Conservation (phyloP, 2,113 vertebrate genomes). For the Proteles cristata region DNA sequence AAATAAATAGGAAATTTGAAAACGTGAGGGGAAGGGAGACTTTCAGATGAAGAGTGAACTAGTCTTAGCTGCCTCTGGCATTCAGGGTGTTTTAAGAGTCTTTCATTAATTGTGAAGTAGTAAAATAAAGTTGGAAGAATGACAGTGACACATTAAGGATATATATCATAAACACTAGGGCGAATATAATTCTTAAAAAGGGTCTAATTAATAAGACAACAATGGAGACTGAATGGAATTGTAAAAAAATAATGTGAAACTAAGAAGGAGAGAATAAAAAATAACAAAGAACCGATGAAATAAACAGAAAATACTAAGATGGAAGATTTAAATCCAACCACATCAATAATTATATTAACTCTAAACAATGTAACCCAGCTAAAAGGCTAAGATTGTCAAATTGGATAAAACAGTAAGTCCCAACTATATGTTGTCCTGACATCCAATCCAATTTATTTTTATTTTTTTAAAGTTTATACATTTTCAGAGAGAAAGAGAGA, state of each 20-base stretch:
- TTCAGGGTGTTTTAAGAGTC: background rate
- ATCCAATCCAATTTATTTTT: background rate
- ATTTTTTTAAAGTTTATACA: no score
- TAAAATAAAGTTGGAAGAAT: background rate
- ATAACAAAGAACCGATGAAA: background rate
- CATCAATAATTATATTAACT: background rate
- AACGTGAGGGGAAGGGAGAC: background rate
- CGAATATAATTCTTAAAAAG: background rate
- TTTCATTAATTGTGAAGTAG: background rate
- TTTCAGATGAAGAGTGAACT: background rate
- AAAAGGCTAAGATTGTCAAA: background rate
- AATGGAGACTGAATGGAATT: background rate
- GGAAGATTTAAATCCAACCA: background rate
- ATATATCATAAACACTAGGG: background rate
- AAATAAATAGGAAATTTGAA: background rate
- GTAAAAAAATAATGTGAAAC: background rate
- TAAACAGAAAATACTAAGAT: background rate
- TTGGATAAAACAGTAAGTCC: background rate
- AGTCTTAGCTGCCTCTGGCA: background rate
- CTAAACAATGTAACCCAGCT: background rate
- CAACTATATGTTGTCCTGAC: background rate
- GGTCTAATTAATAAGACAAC: background rate
- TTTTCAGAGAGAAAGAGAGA: no score
- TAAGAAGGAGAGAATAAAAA: background rate
- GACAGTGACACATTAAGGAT: background rate